Conservation (phyloP, 1,140 invertebrate species). For the Anastatus disparis region DNA sequence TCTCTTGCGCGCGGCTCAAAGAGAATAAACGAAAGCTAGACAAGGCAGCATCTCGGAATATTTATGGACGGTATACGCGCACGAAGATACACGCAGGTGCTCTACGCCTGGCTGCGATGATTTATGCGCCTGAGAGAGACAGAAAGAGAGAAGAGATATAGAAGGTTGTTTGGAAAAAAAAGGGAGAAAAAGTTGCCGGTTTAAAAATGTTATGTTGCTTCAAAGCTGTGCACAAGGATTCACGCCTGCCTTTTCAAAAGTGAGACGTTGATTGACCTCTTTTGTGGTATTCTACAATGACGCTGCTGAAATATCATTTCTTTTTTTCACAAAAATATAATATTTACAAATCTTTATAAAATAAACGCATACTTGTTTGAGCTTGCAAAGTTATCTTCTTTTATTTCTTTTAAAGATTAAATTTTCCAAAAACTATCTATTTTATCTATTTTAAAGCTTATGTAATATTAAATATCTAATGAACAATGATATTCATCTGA, state of each 20-base stretch:
- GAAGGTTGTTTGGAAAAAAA: not conserved
- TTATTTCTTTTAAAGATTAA: no score
- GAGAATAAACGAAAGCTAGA: constrained; percentile 37
- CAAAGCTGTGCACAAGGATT: not conserved
- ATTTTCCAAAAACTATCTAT: no score
- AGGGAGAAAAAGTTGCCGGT: not conserved
- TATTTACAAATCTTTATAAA: no score
- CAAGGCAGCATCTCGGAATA: constrained; percentile 34
- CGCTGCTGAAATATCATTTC: constrained; percentile 6
- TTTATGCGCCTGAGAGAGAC: constrained; percentile 4
- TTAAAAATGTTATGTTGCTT: not conserved
- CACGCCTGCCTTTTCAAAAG: not conserved
- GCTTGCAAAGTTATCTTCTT: no score
- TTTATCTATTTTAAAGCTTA: no score
- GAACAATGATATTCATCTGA: no score
- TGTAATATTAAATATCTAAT: no score
- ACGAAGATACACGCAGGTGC: not conserved
- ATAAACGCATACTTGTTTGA: no score
- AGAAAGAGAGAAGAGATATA: not conserved
- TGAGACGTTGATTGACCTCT: constrained; percentile 21
- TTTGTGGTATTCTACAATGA: no score
- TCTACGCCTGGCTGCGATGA: not conserved
- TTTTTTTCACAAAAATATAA: no score
- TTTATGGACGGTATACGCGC: constrained; percentile 34
- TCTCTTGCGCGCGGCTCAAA: constrained; percentile 16